Evolutionary conservation across 2,797 vertebrate genomes (phyloP), one percentile per base, ranked within the genome.

Genomic region (Centroberyx gerrardi): DNA sequence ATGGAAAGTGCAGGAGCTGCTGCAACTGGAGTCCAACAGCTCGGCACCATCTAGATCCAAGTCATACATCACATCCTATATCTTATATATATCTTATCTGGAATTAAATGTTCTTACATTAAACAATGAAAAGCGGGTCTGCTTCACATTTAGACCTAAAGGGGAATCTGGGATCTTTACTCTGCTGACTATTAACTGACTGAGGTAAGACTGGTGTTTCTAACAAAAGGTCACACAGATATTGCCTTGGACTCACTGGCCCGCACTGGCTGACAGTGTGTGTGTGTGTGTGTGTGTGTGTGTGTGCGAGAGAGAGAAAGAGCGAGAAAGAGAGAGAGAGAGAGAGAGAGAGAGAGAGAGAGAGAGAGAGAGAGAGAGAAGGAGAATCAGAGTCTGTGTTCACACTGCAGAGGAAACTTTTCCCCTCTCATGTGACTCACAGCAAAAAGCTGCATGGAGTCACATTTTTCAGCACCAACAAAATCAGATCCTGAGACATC

Each of bases 201-300:
- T n/a, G n/a, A n/a, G n/a, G n/a, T n/a, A n/a, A 54, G 31, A 27
- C 52, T 48, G 27, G 18, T 72, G 38, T 9, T 40, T 40, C 10
- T 8, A 40, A 40, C 38, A 63, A 85, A 90, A 87, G 74, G 84
- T 83, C 74, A 79, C 63, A 42, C n/a, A 63, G 80, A 80, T 68
- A 81, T 77, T 74, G 46, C 56, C 49, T 71, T 58, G 29, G 58
- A 51, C 74, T 74, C 62, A 68, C 22, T 48, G 62, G 75, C 58
- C 54, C 29, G 8, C 15, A 49, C 56, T 36, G 65, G 65, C 29
- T 14, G 51, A 64, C 59, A 36, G 22, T 13, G n/a, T 9, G 56
- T 68, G 38, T 48, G 31, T 64, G 40, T 56, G 63, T 72, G 27
- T 18, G 9, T 13, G n/a, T 9, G 33, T 36, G 33, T 36, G 2